Percentiles rank a stretch among this genome's conserved stretches.
Evolutionary conservation across 1,140 invertebrate genomes (phyloP).

Genomic region (Hyphantria cunea): DNA sequence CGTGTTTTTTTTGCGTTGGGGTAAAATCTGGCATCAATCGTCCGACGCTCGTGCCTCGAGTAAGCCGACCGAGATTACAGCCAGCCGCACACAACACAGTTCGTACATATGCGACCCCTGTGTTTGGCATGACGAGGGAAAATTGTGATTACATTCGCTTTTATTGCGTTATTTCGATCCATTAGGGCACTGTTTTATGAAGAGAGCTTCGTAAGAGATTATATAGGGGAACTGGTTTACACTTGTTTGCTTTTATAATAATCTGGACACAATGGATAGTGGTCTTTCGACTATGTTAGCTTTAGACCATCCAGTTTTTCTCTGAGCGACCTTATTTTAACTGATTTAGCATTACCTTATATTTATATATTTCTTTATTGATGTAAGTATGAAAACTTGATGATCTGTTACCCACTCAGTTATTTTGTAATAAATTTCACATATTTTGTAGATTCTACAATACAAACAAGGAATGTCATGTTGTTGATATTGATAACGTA

Average conservation of each 20-base stretch:
- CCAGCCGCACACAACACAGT: constrained; percentile 33
- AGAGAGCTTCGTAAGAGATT: constrained; percentile 9
- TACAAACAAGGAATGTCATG: too few relatives aligned
- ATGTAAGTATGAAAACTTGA: too few relatives aligned
- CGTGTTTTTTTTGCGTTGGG: constrained; percentile 21
- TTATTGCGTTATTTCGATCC: constrained; percentile 54
- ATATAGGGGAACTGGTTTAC: constrained; percentile 8
- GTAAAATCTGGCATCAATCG: constrained; percentile 46
- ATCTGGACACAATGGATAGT: not conserved
- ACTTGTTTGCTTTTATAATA: not conserved
- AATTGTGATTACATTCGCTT: constrained; percentile 53
- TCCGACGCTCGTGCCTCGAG: constrained; percentile 37
- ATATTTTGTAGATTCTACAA: too few relatives aligned
- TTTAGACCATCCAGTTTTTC: too few relatives aligned
- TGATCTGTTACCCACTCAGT: too few relatives aligned
- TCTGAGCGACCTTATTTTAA: too few relatives aligned
- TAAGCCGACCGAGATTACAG: constrained; percentile 44
- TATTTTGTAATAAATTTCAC: too few relatives aligned
- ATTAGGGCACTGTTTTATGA: constrained; percentile 34
- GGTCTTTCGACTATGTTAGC: too few relatives aligned
- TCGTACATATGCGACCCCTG: constrained; percentile 42
- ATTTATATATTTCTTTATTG: too few relatives aligned
- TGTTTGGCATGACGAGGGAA: constrained; percentile 38
- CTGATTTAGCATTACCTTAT: too few relatives aligned
- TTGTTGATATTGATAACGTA: too few relatives aligned